Evolutionary conservation across 1,140 invertebrate genomes (phyloP).

Genomic region (Polyergus mexicanus): DNA sequence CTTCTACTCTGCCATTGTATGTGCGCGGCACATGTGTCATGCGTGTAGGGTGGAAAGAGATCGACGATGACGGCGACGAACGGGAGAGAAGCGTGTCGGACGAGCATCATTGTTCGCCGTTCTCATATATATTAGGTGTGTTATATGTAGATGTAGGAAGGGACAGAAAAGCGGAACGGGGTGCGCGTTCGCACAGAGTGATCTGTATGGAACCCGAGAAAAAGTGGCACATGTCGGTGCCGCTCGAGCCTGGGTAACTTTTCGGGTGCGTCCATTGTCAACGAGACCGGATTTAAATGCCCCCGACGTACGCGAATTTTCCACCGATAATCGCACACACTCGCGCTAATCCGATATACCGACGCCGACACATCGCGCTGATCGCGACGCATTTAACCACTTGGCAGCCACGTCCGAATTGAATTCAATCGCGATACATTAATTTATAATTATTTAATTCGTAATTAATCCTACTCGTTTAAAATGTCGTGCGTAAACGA

Average conservation of each 20-base stretch:
- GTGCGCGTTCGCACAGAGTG: no score
- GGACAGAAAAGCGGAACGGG: constrained; percentile 2
- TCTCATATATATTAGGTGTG: constrained; percentile 20
- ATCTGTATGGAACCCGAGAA: constrained; percentile 31
- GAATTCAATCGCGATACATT: not conserved
- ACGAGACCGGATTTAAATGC: constrained; percentile 81
- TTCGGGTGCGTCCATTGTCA: constrained; percentile 78
- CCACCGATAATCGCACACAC: constrained; percentile 22
- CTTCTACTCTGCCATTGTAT: constrained; percentile 19
- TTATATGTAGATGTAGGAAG: not conserved
- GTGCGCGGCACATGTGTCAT: constrained; percentile 22
- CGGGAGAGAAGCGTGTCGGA: not conserved
- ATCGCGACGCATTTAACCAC: not conserved
- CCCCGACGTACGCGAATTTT: constrained; percentile 75
- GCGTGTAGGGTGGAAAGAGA: constrained; percentile 1
- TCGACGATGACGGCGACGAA: not conserved
- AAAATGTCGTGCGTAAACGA: not conserved
- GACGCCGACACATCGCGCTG: not conserved
- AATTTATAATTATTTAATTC: not conserved
- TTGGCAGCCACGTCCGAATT: not conserved
- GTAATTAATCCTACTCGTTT: constrained; percentile 8
- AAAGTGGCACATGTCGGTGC: constrained; percentile 81
- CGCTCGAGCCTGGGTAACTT: constrained; percentile 78
- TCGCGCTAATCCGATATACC: constrained; percentile 30
- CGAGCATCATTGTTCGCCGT: constrained; percentile 8